Evolutionary conservation across 2,797 vertebrate genomes (phyloP).

Genomic region (Pangasius sanitwongsei): DNA sequence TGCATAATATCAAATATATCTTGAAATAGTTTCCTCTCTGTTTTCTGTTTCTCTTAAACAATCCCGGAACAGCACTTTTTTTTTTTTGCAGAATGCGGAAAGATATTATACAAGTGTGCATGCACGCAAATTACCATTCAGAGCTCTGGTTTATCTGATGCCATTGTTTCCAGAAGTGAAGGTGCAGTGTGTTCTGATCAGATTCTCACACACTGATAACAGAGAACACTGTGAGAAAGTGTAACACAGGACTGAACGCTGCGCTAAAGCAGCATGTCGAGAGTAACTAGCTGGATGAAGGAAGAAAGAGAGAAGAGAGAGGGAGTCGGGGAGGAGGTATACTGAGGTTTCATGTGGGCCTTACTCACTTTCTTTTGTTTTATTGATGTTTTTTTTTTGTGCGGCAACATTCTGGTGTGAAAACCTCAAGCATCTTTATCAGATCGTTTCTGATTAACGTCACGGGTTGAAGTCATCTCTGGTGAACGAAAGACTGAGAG

Average conservation of each 20-base stretch:
- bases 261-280: background rate
- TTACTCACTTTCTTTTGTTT: background rate
- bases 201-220: conserved; percentile 16
- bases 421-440: conserved; percentile 25
- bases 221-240: conserved; percentile 5
- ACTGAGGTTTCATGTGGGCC: conserved; percentile 13
- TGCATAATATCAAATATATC: conserved; percentile 10
- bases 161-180: background rate
- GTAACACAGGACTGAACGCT: background rate
- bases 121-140: background rate
- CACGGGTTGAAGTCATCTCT: background rate
- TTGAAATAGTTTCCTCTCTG: background rate
- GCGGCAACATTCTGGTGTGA: background rate
- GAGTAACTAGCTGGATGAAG: background rate
- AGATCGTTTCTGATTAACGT: background rate
- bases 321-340: background rate
- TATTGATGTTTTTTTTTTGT: background rate
- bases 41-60: background rate
- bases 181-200: background rate
- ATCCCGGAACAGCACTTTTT: too few relatives aligned
- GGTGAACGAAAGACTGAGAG: background rate
- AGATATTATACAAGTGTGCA: background rate
- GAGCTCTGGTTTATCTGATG: conserved; percentile 21
- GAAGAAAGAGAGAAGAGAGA: background rate
- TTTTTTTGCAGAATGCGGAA: background rate